A percentile compares a stretch with the other conserved stretches of the same genome.
Evolutionary conservation across 2,888 invertebrate species (phyloP).

Genomic region (Bombyx huttoni): DNA sequence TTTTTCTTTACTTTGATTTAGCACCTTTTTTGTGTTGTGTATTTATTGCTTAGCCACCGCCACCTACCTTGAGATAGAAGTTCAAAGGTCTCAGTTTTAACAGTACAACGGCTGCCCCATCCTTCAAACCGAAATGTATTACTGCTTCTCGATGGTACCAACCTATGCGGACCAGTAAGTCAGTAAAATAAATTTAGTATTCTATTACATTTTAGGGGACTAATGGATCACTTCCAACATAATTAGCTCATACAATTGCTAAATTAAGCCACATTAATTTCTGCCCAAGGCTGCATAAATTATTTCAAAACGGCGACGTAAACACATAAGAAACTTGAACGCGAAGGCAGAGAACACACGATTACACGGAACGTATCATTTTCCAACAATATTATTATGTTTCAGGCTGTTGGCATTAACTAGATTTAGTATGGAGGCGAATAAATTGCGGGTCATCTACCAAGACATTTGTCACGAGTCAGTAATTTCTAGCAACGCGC

Average conservation of each 20-base stretch:
- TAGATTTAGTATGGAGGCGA: constrained; percentile 24
- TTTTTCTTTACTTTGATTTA: too few species aligned
- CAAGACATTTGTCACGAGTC: constrained; percentile 40
- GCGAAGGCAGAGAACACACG: not conserved
- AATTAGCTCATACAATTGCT: constrained; percentile 11
- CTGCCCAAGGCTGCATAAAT: constrained; percentile 9
- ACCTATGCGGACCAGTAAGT: too few species aligned
- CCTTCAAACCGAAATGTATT: too few species aligned
- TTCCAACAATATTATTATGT: constrained; percentile 13
- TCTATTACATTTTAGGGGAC: not conserved
- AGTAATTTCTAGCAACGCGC: constrained; percentile 49
- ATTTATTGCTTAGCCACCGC: too few species aligned
- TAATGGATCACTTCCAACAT: not conserved
- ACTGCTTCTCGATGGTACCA: too few species aligned
- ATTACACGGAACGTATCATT: constrained; percentile 11
- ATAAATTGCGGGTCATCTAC: constrained; percentile 44
- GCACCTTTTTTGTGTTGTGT: too few species aligned
- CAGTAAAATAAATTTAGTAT: too few species aligned
- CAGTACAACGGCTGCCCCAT: too few species aligned
- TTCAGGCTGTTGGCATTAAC: constrained; percentile 24
- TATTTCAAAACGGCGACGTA: constrained; percentile 7
- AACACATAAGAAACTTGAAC: constrained; percentile 3
- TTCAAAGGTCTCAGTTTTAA: too few species aligned
- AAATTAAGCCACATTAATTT: constrained; percentile 10
- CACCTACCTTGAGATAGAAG: too few species aligned